These are phyloP conservation scores for Actenoides lindsayi DNA, from an alignment of 2,113 vertebrate genomes.

Conservation along the genomic window DNA sequence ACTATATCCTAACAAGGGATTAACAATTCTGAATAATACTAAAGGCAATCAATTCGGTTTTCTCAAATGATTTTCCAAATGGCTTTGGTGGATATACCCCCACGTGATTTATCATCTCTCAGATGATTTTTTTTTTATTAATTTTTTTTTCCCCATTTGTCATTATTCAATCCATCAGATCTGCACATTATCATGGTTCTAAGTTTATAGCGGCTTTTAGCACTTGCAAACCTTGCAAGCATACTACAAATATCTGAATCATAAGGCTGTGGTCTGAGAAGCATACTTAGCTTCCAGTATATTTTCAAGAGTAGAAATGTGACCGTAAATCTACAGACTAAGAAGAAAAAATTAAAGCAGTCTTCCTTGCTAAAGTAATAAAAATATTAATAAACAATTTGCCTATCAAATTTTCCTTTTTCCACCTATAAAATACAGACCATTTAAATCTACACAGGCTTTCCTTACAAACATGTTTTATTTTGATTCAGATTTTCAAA, in stretches of 20 bases:
- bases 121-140: background rate
- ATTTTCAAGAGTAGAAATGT: background rate
- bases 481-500: background rate
- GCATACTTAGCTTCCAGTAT: background rate
- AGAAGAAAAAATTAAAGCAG: background rate
- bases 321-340: background rate
- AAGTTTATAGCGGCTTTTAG: background rate
- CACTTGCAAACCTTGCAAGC: background rate
- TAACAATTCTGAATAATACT: background rate
- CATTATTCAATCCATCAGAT: background rate
- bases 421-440: background rate
- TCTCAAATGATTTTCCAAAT: background rate
- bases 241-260: background rate
- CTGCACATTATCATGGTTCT: background rate
- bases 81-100: background rate
- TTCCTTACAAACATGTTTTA: background rate
- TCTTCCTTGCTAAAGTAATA: background rate
- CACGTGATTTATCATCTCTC: background rate
- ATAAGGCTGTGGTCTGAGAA: background rate
- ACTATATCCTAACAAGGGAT: background rate
- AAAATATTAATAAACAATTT: background rate
- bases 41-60: background rate
- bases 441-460: background rate
- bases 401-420: background rate
- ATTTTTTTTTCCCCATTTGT: background rate